Evolutionary conservation across 37 sponge, comb jelly and placozoan genomes (phyloP), one percentile per base, ranked within the genome.

Genomic region (Diacarnus erythraeanus): DNA sequence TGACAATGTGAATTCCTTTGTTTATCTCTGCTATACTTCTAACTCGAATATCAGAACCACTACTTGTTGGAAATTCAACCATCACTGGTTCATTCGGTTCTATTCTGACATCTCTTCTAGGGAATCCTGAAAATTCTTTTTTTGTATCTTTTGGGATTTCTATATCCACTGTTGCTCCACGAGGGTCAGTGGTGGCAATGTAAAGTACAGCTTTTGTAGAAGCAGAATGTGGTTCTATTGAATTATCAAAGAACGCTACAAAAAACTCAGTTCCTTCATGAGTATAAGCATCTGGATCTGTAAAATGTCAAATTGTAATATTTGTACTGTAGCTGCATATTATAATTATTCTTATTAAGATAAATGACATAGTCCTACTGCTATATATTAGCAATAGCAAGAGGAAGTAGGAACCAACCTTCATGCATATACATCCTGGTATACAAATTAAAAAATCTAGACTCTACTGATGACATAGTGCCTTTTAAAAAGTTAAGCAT

Each of bases 251-350:
- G 35, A 83, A 67, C 1, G 26, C 57, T 2, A 83, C 15, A 2
- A 51, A 12, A 76, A 83, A 83, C 8, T 83, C 77, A 51, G 51
- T 83, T 2, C 84, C 84, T 41, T 64, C 66, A 18, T 3, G 4
- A 3, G 42, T 43, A n/a, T 35, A 64, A 15, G 23, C 64, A 64
- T 36, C 3, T n/a, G 76, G 40, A 64, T 42, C 77, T 77, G 43
- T 42, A 71, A n/a, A n/a, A 36, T 41, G 1, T 0, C 33, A 59
- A 3, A n/a, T n/a, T n/a, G n/a, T n/a, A n/a, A n/a, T n/a, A n/a
- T n/a, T n/a, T n/a, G n/a, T n/a, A n/a, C n/a, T n/a, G n/a, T n/a
- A n/a, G n/a, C n/a, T n/a, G n/a, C n/a, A n/a, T n/a, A n/a, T n/a
- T n/a, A n/a, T n/a, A n/a, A n/a, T n/a, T n/a, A n/a, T n/a, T n/a